These are phyloP conservation scores for Phasia obesa DNA, from an alignment of 2,888 invertebrate species.

Conservation along the genomic window DNA sequence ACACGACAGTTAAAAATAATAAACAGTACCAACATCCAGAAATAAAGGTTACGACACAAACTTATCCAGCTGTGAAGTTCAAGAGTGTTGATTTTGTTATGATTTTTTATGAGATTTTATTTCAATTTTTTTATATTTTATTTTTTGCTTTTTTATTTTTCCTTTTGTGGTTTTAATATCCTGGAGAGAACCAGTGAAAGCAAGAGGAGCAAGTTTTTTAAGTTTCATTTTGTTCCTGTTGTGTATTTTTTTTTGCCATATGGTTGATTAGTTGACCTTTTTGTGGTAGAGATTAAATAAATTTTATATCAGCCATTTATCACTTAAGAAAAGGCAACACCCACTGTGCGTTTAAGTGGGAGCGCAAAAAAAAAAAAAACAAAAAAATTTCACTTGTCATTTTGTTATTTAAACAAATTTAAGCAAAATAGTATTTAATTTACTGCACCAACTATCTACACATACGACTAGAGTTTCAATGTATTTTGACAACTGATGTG, in stretches of 20 bases:
- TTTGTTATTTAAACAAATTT: conserved; percentile 15
- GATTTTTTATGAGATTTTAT: conserved; percentile 69
- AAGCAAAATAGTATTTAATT: conserved; percentile 16
- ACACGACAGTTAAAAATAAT: conserved; percentile 14
- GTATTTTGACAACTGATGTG: conserved; percentile 81
- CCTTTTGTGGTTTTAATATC: conserved; percentile 55
- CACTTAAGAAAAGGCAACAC: conserved; percentile 51
- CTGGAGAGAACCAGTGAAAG: conserved; percentile 36
- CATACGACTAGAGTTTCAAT: conserved; percentile 62
- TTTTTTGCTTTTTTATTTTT: conserved; percentile 14
- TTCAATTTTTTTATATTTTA: conserved; percentile 48
- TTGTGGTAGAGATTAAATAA: conserved; percentile 41
- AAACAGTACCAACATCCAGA: conserved; percentile 6
- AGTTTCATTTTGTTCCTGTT: conserved; percentile 14
- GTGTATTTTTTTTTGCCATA: conserved; percentile 39
- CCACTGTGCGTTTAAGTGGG: conserved; percentile 25
- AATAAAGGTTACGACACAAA: conserved; percentile 38
- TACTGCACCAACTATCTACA: conserved; percentile 11
- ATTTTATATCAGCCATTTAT: conserved; percentile 54
- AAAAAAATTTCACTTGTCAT: conserved; percentile 62
- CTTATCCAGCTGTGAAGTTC: conserved; percentile 76
- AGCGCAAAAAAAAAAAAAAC: not conserved
- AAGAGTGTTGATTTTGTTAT: conserved; percentile 75
- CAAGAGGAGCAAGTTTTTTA: conserved; percentile 17
- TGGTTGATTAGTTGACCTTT: conserved; percentile 65